Percentiles rank a stretch among this genome's conserved stretches.
Evolutionary conservation across 2,113 vertebrate species (phyloP).

Genomic region (Melospiza georgiana): DNA sequence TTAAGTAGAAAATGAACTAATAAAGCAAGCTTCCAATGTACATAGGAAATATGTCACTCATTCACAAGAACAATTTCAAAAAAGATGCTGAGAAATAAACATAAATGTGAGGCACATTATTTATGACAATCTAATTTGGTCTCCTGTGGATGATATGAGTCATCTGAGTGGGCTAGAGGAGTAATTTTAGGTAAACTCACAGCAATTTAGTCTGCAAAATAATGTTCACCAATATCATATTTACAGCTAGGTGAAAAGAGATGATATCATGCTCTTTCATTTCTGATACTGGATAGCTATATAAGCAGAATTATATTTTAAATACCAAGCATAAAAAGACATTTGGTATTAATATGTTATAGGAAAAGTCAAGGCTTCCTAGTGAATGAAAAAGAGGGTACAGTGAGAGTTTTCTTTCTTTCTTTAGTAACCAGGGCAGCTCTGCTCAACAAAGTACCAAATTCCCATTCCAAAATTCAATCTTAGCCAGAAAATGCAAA

Average conservation of each 20-base stretch:
- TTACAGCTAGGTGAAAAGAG: background rate
- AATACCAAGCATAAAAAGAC: background rate
- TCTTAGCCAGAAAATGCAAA: background rate
- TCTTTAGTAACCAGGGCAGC: background rate
- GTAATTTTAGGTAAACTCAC: constrained; percentile 52
- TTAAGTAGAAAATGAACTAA: constrained; percentile 30
- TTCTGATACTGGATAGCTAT: background rate
- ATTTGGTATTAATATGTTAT: background rate
- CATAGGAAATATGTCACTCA: constrained; percentile 5
- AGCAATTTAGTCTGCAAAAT: constrained; percentile 35
- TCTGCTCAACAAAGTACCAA: constrained; percentile 8
- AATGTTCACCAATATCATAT: background rate
- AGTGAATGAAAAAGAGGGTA: background rate
- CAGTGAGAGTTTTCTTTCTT: background rate
- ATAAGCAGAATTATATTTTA: background rate
- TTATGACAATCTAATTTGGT: constrained; percentile 59
- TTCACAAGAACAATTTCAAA: constrained; percentile 39
- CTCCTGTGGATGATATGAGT: constrained; percentile 45
- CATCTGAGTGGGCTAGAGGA: constrained; percentile 39
- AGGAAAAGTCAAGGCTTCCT: background rate
- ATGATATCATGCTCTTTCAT: background rate
- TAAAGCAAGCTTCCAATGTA: background rate
- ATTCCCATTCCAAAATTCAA: background rate
- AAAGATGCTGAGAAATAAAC: constrained; percentile 36
- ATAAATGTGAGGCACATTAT: constrained; percentile 27